Base-by-base conservation (phyloP, 2,888 invertebrate genomes). In the Mythimna loreyi region DNA sequence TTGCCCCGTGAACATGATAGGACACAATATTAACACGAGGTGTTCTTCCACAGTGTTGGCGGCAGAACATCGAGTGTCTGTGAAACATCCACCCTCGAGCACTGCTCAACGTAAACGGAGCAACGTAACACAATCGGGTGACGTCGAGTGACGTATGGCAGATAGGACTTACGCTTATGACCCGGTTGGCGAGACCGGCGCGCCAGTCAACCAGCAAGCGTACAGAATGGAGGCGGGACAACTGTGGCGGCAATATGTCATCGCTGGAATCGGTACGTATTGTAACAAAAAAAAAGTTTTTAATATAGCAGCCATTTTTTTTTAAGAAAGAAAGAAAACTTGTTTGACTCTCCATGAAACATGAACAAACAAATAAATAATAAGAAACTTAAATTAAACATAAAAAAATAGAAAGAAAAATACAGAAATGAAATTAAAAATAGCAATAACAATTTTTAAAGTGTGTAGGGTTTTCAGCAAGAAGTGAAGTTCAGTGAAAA, bases 201-300 rank as follows among this genome's bases (percentile, higher is more conserved):
- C 83, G 87, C 85, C 93, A 95, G 93, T 94, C 89, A 90, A 88
- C 86, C 91, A 92, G 47, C 92, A 92, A 86, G 53, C 91, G 83
- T 82, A 89, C 90, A 96, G 92, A 90, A 96, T 97, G 96, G 97
- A 97, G 92, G 95, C 94, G 80, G 97, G 97, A 53, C 97, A 97
- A 78, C 95, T 96, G 83, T 93, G 96, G 90, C 94, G 97, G 81
- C 97, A 97, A 88, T 97, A 96, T 88, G 82, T 97, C 86, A 97
- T 97, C 84, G 97, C 97, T 47, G 95, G 96, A 79, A 92, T 97
- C 89, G 97, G 97, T 97, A 93, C 92, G 96, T 96, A 3, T 11
- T 50, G 13, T 11, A 36, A 36, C 3, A 19, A 61, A 58, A 64
- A 53, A 47, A 59, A 43, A 21, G 11, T 30, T 45, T 25, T 47